A percentile compares a stretch with the other conserved stretches of the same genome.
Conservation (phyloP, 2,888 invertebrate genomes). For the Eubasilissa splendida region DNA sequence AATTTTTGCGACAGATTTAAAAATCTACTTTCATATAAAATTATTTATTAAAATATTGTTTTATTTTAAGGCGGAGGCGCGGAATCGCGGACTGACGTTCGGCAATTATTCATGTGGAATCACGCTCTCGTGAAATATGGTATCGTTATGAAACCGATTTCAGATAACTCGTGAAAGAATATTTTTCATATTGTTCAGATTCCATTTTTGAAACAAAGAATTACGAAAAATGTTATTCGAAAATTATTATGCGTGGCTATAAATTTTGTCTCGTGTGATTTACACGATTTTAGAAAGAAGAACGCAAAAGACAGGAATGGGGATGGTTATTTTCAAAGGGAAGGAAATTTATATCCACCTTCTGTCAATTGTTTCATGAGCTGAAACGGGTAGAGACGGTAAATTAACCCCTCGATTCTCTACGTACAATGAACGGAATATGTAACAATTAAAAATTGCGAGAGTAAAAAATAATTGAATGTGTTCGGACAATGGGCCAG, state of each 20-base stretch:
- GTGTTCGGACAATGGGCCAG: not conserved
- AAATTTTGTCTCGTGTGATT: not conserved
- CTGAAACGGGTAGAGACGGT: slow-evolving; percentile 49
- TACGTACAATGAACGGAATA: not conserved
- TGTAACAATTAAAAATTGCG: slow-evolving; percentile 21
- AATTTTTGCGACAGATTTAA: too few relatives aligned
- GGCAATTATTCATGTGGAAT: too few relatives aligned
- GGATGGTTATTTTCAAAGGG: slow-evolving; percentile 5
- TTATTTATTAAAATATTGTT: too few relatives aligned
- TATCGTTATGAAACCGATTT: too few relatives aligned
- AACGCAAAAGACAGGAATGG: not conserved
- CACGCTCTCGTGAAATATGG: too few relatives aligned
- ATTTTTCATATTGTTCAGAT: too few relatives aligned
- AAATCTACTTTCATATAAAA: too few relatives aligned
- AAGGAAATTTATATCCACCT: slow-evolving; percentile 47
- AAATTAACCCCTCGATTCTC: slow-evolving; percentile 47
- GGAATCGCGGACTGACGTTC: too few relatives aligned
- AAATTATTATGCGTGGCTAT: not conserved
- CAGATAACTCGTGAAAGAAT: too few relatives aligned
- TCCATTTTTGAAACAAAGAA: too few relatives aligned
- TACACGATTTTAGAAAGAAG: slow-evolving; percentile 24
- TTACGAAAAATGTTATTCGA: too few relatives aligned
- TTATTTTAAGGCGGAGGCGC: too few relatives aligned
- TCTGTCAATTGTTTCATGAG: slow-evolving; percentile 47
- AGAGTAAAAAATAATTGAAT: not conserved